phyloP scores from a whole-genome alignment of 1,140 invertebrate species.

The Fopius arisanus region DNA sequence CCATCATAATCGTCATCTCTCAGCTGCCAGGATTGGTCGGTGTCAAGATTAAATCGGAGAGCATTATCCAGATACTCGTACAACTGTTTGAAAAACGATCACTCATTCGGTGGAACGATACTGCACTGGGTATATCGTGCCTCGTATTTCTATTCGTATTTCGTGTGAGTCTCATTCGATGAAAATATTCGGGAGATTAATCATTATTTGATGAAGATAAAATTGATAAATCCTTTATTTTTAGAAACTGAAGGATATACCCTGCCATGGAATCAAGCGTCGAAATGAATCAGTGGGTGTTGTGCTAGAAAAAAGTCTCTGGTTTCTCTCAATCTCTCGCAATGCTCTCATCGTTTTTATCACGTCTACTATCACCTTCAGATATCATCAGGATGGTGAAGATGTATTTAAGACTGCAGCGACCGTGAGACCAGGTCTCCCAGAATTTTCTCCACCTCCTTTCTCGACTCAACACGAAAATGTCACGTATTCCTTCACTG shows the following conservation, averaged over 20 bases:
- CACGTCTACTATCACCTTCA: slow-evolving; percentile 68
- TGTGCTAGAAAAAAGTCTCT: slow-evolving; percentile 67
- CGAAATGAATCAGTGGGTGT: slow-evolving; percentile 38
- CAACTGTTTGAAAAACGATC: slow-evolving; percentile 69
- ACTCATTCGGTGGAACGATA: slow-evolving; percentile 68
- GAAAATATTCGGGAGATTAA: background rate
- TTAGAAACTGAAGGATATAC: slow-evolving; percentile 75
- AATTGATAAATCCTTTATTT: slow-evolving; percentile 14
- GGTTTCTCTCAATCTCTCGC: slow-evolving; percentile 78
- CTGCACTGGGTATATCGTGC: slow-evolving; percentile 71
- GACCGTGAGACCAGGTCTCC: slow-evolving; percentile 71
- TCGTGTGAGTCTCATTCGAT: slow-evolving; percentile 65
- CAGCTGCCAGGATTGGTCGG: slow-evolving; percentile 88
- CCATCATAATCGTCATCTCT: slow-evolving; percentile 87
- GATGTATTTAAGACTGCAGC: slow-evolving; percentile 64
- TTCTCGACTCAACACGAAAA: slow-evolving; percentile 67
- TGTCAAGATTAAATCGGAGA: slow-evolving; percentile 71
- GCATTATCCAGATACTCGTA: slow-evolving; percentile 68
- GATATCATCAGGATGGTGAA: slow-evolving; percentile 43
- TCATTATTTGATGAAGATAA: background rate
- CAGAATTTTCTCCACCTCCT: slow-evolving; percentile 64
- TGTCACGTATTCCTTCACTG: slow-evolving; percentile 65
- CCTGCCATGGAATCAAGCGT: slow-evolving; percentile 53
- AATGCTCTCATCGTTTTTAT: slow-evolving; percentile 81
- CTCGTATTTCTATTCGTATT: slow-evolving; percentile 72